phyloP scores from a whole-genome alignment of 2,797 vertebrate genomes.

The Graptemys geographica region DNA sequence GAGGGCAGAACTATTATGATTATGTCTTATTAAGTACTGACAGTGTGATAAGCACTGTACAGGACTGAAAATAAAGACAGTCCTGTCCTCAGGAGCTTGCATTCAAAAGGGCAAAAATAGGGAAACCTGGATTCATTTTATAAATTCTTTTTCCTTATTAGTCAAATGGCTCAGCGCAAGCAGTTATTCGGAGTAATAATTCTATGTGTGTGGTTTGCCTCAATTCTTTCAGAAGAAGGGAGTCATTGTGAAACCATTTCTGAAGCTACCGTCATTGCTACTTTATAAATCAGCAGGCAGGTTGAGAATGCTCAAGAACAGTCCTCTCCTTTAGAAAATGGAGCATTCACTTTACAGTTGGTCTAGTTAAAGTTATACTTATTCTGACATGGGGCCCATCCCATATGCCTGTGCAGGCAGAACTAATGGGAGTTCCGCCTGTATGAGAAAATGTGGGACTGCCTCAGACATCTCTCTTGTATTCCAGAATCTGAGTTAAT shows the following conservation, averaged over 20 bases:
- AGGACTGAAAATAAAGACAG: neutral
- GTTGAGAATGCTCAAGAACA: constrained; percentile 36
- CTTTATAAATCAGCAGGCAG: constrained; percentile 46
- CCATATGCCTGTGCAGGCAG: constrained; percentile 13
- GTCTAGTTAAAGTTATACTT: neutral
- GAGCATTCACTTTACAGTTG: neutral
- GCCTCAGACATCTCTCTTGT: neutral
- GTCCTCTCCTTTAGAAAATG: constrained; percentile 26
- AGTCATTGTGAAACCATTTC: constrained; percentile 60
- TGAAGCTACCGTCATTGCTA: constrained; percentile 31
- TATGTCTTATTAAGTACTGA: neutral
- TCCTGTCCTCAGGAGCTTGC: constrained; percentile 8
- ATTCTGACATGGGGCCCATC: neutral
- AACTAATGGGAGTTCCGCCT: neutral
- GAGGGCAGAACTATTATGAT: neutral
- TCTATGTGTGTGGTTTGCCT: constrained; percentile 71
- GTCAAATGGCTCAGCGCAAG: constrained; percentile 61
- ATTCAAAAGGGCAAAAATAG: constrained; percentile 21
- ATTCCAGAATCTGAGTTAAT: neutral
- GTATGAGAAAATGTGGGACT: neutral
- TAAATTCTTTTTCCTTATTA: constrained; percentile 64
- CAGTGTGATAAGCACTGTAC: neutral
- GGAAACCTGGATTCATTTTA: constrained; percentile 70
- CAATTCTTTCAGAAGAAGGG: constrained; percentile 56
- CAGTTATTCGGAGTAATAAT: constrained; percentile 67